These are phyloP conservation scores for Orchesellides sinensis DNA, from an alignment of 2,888 invertebrate genomes.

Conservation along the genomic window DNA sequence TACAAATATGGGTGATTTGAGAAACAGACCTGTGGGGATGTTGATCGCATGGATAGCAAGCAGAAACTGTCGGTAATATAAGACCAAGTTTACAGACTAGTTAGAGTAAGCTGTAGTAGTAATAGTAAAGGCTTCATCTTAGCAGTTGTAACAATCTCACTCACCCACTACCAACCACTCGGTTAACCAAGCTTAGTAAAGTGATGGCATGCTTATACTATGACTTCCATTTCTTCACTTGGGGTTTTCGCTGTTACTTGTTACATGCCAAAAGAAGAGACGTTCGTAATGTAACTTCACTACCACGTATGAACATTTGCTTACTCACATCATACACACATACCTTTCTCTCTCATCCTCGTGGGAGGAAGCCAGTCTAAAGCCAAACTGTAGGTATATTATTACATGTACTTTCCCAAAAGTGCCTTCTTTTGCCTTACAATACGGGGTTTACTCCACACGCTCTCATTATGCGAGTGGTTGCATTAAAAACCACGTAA, in stretches of 20 bases:
- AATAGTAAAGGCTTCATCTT: not conserved
- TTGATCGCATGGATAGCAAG: conserved; percentile 70
- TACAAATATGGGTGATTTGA: conserved; percentile 49
- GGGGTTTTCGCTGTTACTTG: conserved; percentile 32
- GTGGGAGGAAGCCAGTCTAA: conserved; percentile 72
- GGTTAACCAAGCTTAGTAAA: conserved; percentile 44
- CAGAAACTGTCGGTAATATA: conserved; percentile 67
- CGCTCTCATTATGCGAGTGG: conserved; percentile 41
- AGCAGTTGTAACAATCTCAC: conserved; percentile 26
- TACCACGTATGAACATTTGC: not conserved
- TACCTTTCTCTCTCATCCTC: conserved; percentile 67
- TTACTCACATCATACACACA: conserved; percentile 9
- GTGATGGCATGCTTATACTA: conserved; percentile 39
- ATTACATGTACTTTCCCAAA: conserved; percentile 60
- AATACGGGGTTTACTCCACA: conserved; percentile 37
- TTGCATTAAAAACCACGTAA: conserved; percentile 40
- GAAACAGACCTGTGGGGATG: conserved; percentile 65
- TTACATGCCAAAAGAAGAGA: too few relatives aligned
- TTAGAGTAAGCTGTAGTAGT: not conserved
- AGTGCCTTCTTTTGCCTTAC: conserved; percentile 45
- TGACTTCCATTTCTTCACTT: not conserved
- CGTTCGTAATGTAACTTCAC: not conserved
- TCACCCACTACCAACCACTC: conserved; percentile 38
- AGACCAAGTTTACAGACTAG: conserved; percentile 36
- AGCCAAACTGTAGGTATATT: conserved; percentile 58